Percentiles rank a stretch among this genome's conserved stretches.
Evolutionary conservation across 2,888 invertebrate genomes (phyloP).

Genomic region (Acutogordius australiensis): DNA sequence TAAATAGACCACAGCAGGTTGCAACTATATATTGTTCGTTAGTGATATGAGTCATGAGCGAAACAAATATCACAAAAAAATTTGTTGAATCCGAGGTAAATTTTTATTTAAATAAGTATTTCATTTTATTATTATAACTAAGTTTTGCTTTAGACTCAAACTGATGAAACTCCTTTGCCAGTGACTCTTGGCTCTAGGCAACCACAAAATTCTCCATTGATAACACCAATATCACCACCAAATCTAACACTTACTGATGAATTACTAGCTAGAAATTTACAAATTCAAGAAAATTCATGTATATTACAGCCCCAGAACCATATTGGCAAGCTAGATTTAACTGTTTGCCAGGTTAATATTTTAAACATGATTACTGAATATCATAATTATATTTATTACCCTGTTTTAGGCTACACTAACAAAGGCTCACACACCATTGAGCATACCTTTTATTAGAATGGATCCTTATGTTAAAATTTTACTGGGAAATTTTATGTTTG

Average conservation of each 20-base stretch:
- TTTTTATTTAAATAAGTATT: too few relatives aligned
- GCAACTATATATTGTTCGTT: too few relatives aligned
- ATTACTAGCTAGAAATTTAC: not conserved
- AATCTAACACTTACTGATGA: not conserved
- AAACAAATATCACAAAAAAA: too few relatives aligned
- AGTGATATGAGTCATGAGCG: too few relatives aligned
- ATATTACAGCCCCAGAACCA: not conserved
- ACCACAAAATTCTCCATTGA: too few relatives aligned
- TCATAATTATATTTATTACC: not conserved
- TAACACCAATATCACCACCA: too few relatives aligned
- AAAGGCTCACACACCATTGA: not conserved
- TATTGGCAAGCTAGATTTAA: not conserved
- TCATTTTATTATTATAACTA: too few relatives aligned
- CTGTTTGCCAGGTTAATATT: not conserved
- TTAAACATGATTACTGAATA: not conserved
- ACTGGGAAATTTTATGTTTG: constrained; percentile 70
- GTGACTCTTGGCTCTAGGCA: too few relatives aligned
- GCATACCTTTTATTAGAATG: constrained; percentile 43
- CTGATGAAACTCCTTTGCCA: too few relatives aligned
- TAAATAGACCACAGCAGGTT: too few relatives aligned
- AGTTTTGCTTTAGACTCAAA: too few relatives aligned
- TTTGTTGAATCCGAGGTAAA: too few relatives aligned
- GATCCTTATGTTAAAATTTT: constrained; percentile 73
- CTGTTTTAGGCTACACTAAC: not conserved
- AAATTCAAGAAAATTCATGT: not conserved